Evolutionary conservation across 2,888 invertebrate genomes (phyloP), one percentile per base, ranked within the genome.

Genomic region (Pyrocoelia pectoralis): DNA sequence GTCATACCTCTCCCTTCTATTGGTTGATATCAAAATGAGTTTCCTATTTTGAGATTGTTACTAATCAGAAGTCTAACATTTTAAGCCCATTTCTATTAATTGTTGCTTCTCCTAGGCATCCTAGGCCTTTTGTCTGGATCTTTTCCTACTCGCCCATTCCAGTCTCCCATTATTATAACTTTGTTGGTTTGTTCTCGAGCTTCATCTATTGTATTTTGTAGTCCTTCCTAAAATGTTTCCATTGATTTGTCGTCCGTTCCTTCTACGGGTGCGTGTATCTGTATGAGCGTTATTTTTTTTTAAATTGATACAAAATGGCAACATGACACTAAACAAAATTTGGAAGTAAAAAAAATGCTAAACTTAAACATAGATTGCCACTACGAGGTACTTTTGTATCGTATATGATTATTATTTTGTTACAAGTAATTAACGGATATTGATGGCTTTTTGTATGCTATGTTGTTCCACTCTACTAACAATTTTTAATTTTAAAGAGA

Each of bases 141-240:
- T 3, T 38, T 52, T 5, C 51, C 14, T 2, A 51, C 29, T 29
- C 52, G 13, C 1, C 2, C n/a, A 24, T 52, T 52, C 52, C 52
- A 52, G 38, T 52, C 52, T 6, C 14, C 52, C n/a, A 52, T 52
- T 52, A 52, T 38, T 15, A 52, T 9, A 18, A 38, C 17, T 52
- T n/a, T 12, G 10, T 14, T 15, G 5, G 14, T 9, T 52, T 4
- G n/a, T n/a, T 52, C 52, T 52, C 52, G 10, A 29, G 40, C 52
- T 52, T 33, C 52, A 38, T 38, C 40, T 12, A 52, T 10, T 38
- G 33, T 33, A 15, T 52, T 14, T 52, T 52, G 52, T 18, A 52
- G 5, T 18, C 6, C n/a, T 24, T 49, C 19, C n/a, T 49, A 49
- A 13, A 49, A 49, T 13, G 17, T 18, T 24, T 24, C 28, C n/a